Evolutionary conservation across 1,140 invertebrate species (phyloP), one percentile per base, ranked within the genome.

Genomic region (Bombus vancouverensis): DNA sequence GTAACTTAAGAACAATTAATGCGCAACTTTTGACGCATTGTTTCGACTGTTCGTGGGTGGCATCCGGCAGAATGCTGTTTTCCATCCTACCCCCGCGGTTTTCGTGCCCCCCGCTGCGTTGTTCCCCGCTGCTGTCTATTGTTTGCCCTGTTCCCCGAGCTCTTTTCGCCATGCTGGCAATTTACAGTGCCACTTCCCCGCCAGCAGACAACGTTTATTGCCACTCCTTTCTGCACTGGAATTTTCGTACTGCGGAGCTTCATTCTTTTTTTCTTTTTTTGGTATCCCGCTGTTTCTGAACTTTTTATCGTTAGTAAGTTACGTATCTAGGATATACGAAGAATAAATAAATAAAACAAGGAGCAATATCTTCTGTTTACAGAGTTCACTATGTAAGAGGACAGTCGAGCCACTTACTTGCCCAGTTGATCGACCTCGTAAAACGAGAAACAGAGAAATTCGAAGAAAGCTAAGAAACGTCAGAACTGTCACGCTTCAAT

Each of bases 1-100:
- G 83, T 86, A 88, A 91, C 90, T 91, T 90, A 87, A 90, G 88
- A 75, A 87, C 88, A 91, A 91, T 91, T 91, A 91, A 91, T 75
- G 87, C 83, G 72, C 87, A 88, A 91, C 91, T 91, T 88, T 91
- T 90, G 91, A 91, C 81, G 76, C 87, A 91, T 91, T 88, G 88
- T 91, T 80, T 88, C 83, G 79, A 44, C 42, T 79, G 78, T 78
- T 76, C 79, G 87, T 72, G 75, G 83, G 70, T 86, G 87, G 87
- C 87, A 86, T 89, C 79, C 85, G 44, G 39, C 65, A 82, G 85
- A 86, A 89, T 68, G n/a, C 32, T 42, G 18, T 66, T 66, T 66
- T 8, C 44, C 68, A 28, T 37, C 57, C 39, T 73, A 39, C 32
- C n/a, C 75, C 57, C 37, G 47, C 8, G 39, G 25, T 13, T 42